Evolutionary conservation across 1,140 invertebrate genomes (phyloP).

Genomic region (Atopsyche davidsoni): DNA sequence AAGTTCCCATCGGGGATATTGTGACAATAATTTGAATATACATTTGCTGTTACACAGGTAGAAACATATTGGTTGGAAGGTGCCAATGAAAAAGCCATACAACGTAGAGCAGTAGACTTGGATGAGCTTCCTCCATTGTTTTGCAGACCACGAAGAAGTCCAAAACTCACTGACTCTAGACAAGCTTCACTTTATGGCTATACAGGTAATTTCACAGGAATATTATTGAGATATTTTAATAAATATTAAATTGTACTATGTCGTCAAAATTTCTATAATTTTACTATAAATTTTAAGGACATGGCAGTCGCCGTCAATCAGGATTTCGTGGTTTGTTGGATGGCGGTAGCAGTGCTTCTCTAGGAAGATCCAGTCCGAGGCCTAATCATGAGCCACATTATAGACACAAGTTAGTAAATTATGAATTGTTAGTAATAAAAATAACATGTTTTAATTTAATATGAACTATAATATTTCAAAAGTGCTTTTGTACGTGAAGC

Average conservation of each 20-base stretch:
- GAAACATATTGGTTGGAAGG: conserved; percentile 85
- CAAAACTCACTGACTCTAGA: conserved; percentile 66
- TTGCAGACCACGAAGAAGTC: conserved; percentile 69
- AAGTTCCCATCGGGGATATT: too few species aligned
- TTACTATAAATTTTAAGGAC: too few species aligned
- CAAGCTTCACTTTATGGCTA: conserved; percentile 55
- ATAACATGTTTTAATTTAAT: too few species aligned
- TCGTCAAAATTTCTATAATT: too few species aligned
- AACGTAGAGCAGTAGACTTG: conserved; percentile 76
- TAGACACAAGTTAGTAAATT: conserved; percentile 22
- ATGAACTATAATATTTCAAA: too few species aligned
- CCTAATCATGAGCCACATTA: conserved; percentile 18
- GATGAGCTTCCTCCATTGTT: conserved; percentile 71
- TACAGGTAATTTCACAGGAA: conserved; percentile 32
- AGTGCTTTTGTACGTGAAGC: too few species aligned
- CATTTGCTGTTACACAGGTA: conserved; percentile 38
- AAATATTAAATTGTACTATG: too few species aligned
- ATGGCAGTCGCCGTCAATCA: conserved; percentile 25
- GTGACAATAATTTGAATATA: too few species aligned
- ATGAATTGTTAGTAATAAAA: too few species aligned
- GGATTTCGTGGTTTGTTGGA: conserved; percentile 17
- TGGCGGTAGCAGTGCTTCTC: conserved; percentile 19
- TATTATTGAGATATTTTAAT: too few species aligned
- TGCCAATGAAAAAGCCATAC: conserved; percentile 75
- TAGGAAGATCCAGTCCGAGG: conserved; percentile 21